Conservation (phyloP, 2,797 vertebrate species). For the Chaenodraco wilsoni region DNA sequence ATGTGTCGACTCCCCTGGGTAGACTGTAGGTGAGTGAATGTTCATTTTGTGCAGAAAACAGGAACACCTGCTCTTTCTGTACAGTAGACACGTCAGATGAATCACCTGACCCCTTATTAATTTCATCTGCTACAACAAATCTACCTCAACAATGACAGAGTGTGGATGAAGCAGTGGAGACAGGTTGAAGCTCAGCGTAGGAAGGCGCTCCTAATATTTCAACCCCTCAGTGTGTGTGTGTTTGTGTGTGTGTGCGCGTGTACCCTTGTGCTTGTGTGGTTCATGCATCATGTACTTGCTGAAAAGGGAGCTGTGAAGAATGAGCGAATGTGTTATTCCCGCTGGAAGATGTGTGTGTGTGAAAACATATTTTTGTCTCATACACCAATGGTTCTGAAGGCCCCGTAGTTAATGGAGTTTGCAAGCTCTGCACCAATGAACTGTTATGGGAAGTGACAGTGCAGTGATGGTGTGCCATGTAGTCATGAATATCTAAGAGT, state of each 20-base stretch:
- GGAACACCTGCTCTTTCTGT: slow-evolving; percentile 41
- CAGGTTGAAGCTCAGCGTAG: slow-evolving; percentile 12
- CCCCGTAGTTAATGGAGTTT: slow-evolving; percentile 47
- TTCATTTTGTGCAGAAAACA: slow-evolving; percentile 16
- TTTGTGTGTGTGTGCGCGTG: too few relatives aligned
- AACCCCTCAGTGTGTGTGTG: neutral
- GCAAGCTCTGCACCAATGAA: slow-evolving; percentile 41
- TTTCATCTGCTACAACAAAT: slow-evolving; percentile 18
- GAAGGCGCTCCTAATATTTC: slow-evolving; percentile 9
- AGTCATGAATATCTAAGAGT: slow-evolving; percentile 58
- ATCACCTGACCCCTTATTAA: slow-evolving; percentile 38
- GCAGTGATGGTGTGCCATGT: slow-evolving; percentile 26
- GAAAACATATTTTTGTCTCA: slow-evolving; percentile 61
- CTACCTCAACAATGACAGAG: slow-evolving; percentile 8
- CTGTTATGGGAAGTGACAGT: slow-evolving; percentile 62
- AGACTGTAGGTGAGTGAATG: slow-evolving; percentile 2
- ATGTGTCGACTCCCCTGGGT: slow-evolving; percentile 14
- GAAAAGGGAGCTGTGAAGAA: slow-evolving; percentile 59
- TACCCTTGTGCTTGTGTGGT: neutral
- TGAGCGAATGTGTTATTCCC: slow-evolving; percentile 41
- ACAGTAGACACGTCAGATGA: slow-evolving; percentile 2
- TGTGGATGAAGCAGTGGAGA: slow-evolving; percentile 22
- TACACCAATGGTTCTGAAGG: slow-evolving; percentile 35
- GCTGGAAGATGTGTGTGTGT: slow-evolving; percentile 49
- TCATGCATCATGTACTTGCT: slow-evolving; percentile 25